These are phyloP conservation scores for Brachyalestes nurse DNA, from an alignment of 2,797 vertebrate genomes.

Conservation along the genomic window DNA sequence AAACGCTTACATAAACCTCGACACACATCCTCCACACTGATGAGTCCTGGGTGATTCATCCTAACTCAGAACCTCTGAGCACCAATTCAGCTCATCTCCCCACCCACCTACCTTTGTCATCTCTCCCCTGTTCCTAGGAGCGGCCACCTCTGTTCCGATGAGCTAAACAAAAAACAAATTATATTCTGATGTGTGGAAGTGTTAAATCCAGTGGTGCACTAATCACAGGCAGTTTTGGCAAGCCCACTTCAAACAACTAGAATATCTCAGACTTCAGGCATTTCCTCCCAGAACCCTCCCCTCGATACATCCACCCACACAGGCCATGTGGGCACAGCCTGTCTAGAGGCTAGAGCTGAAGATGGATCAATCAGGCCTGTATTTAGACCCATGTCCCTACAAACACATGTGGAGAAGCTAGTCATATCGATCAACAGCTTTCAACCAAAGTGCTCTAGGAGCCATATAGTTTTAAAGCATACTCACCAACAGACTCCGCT, in stretches of 20 bases:
- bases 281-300: background rate
- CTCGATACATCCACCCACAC: background rate
- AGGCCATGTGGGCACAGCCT: conserved; percentile 6
- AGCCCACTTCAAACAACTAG: background rate
- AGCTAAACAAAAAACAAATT: background rate
- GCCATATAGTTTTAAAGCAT: background rate
- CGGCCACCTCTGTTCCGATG: too few relatives aligned
- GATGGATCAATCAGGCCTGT: background rate
- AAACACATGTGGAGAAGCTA: background rate
- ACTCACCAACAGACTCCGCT: background rate
- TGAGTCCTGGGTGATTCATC: conserved; percentile 11
- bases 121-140: background rate
- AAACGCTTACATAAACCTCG: conserved; percentile 6
- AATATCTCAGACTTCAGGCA: background rate
- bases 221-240: background rate
- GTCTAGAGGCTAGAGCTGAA: background rate
- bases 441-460: background rate
- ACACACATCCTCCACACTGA: conserved; percentile 20
- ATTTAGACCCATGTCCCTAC: background rate
- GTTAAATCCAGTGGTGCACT: background rate
- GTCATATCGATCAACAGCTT: background rate
- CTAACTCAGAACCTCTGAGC: background rate
- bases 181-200: background rate
- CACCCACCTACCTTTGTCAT: background rate
- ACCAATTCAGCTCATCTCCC: conserved; percentile 1